Percentiles rank a stretch among this genome's conserved stretches.
Conservation (phyloP, 2,888 invertebrate genomes). For the Amphipyra berbera region DNA sequence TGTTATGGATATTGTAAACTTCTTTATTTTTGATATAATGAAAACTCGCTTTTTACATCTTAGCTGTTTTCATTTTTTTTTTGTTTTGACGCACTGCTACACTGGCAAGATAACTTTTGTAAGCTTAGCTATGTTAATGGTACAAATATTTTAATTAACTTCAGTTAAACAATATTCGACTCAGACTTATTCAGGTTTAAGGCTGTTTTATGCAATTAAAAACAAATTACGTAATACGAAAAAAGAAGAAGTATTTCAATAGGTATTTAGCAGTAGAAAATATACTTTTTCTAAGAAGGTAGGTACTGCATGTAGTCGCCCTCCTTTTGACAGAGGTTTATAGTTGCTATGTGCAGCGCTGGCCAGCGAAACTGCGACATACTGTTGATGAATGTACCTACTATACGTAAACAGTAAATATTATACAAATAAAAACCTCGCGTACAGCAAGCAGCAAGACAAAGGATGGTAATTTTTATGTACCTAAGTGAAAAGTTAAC, state of each 20-base stretch:
- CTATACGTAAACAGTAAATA: not conserved
- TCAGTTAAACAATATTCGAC: not conserved
- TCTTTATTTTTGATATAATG: conserved; percentile 74
- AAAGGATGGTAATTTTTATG: too few relatives aligned
- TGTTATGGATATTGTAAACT: conserved; percentile 73
- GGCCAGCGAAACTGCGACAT: conserved; percentile 6
- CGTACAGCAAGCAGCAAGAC: too few relatives aligned
- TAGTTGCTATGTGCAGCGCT: conserved; percentile 12
- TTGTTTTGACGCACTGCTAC: conserved; percentile 30
- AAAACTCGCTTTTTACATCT: conserved; percentile 74
- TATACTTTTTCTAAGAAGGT: not conserved
- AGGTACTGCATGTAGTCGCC: not conserved
- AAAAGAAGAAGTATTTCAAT: not conserved
- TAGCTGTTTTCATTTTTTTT: conserved; percentile 46
- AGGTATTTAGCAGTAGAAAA: too few relatives aligned
- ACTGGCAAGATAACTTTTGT: not conserved
- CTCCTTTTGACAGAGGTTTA: conserved; percentile 3
- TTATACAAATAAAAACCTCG: not conserved
- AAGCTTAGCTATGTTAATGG: conserved; percentile 1
- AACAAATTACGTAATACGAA: not conserved
- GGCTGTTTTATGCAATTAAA: not conserved
- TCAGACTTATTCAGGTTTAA: not conserved
- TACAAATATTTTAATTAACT: not conserved
- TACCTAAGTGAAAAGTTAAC: too few relatives aligned
- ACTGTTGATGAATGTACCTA: conserved; percentile 20